A percentile compares a stretch with the other conserved stretches of the same genome.
Evolutionary conservation across 2,888 invertebrate genomes (phyloP).

Genomic region (Arrhopalites spinosus): DNA sequence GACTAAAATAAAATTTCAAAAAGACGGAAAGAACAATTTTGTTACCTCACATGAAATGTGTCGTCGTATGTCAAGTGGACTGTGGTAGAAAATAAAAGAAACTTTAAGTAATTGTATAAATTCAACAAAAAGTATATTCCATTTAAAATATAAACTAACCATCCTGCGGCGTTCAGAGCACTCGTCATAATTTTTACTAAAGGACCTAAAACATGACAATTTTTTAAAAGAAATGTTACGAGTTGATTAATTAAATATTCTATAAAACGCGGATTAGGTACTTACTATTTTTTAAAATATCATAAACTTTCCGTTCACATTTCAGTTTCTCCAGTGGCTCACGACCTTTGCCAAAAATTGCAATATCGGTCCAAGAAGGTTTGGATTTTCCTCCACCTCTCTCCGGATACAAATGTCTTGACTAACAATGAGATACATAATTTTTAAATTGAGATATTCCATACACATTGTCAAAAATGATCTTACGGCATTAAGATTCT

Average conservation of each 20-base stretch:
- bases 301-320: slow-evolving; percentile 79
- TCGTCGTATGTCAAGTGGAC: slow-evolving; percentile 79
- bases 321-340: slow-evolving; percentile 73
- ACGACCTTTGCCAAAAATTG: slow-evolving; percentile 71
- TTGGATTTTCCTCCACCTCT: slow-evolving; percentile 68
- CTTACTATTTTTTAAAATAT: slow-evolving; percentile 73
- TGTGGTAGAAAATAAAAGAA: slow-evolving; percentile 58
- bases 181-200: slow-evolving; percentile 83
- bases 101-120: slow-evolving; percentile 26
- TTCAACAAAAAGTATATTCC: too few relatives aligned
- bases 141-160: slow-evolving; percentile 63
- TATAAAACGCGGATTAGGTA: background rate
- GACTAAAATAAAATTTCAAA: background rate
- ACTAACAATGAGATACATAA: slow-evolving; percentile 16
- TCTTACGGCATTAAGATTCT: too few relatives aligned
- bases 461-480: too few relatives aligned
- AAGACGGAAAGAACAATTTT: background rate
- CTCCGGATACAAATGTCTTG: slow-evolving; percentile 75
- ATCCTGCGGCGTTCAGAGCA: slow-evolving; percentile 79
- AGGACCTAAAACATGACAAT: slow-evolving; percentile 65
- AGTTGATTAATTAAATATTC: background rate
- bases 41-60: slow-evolving; percentile 85
- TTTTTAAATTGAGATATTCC: too few relatives aligned
- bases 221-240: slow-evolving; percentile 37
- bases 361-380: slow-evolving; percentile 64